phyloP scores from a whole-genome alignment of 2,797 vertebrate species.

The Thalassophryne amazonica region DNA sequence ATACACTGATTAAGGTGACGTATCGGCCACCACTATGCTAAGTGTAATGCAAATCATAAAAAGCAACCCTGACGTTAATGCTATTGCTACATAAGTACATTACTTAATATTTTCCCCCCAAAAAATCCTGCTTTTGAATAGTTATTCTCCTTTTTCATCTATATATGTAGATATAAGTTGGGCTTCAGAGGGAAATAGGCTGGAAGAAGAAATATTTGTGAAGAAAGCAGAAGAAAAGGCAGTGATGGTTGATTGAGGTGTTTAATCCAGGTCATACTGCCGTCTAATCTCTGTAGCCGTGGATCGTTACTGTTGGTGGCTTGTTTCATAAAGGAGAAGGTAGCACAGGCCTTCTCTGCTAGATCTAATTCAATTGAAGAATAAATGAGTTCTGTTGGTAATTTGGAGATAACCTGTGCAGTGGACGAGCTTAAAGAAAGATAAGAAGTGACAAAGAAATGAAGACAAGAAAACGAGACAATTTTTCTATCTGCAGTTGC shows the following conservation, averaged over 20 bases:
- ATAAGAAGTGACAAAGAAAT: constrained; percentile 72
- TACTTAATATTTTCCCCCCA: no score
- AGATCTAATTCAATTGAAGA: constrained; percentile 79
- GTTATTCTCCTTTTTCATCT: no score
- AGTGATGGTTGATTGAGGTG: constrained; percentile 53
- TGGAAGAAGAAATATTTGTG: constrained; percentile 9
- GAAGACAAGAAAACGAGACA: constrained; percentile 75
- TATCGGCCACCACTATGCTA: no score
- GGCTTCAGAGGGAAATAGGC: constrained; percentile 4
- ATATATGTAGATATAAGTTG: no score
- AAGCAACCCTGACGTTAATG: no score
- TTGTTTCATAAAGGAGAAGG: constrained; percentile 60
- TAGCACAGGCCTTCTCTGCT: constrained; percentile 40
- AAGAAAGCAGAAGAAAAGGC: constrained; percentile 13
- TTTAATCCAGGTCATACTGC: constrained; percentile 60
- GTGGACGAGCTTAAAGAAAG: constrained; percentile 66
- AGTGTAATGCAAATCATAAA: no score
- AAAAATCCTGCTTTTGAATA: no score
- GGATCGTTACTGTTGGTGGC: constrained; percentile 39
- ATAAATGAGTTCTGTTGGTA: constrained; percentile 82
- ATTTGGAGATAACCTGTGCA: constrained; percentile 80
- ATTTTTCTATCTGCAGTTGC: constrained; percentile 71
- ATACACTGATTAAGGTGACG: no score
- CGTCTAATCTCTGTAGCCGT: constrained; percentile 53
- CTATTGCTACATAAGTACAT: no score